Evolutionary conservation across 2,797 vertebrate species (phyloP).

Genomic region (Chaetophractus vellerosus): DNA sequence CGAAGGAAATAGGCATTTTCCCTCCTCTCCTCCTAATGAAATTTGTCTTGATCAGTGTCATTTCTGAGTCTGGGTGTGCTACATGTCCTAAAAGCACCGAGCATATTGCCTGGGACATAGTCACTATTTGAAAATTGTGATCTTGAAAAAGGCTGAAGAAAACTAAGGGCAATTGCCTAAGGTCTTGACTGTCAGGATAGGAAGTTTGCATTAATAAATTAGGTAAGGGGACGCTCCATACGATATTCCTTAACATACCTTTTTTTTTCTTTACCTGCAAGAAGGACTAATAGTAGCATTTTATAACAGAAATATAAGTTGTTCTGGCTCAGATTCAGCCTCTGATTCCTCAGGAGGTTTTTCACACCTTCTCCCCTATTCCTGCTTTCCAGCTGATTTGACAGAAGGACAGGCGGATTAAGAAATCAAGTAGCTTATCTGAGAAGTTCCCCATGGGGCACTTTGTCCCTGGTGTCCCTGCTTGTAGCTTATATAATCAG

Average conservation of each 20-base stretch:
- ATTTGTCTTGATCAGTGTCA: background rate
- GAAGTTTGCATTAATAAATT: background rate
- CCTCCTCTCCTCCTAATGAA: background rate
- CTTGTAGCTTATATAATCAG: slow-evolving; percentile 74
- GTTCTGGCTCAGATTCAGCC: slow-evolving; percentile 52
- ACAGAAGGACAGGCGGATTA: slow-evolving; percentile 81
- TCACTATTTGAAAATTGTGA: background rate
- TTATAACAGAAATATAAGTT: slow-evolving; percentile 69
- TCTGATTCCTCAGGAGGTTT: slow-evolving; percentile 60
- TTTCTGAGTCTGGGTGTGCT: background rate
- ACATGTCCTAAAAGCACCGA: background rate
- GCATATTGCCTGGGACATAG: background rate
- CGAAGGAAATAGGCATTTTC: background rate
- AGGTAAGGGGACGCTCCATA: background rate
- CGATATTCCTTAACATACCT: background rate
- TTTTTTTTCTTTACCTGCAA: background rate
- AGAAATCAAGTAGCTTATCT: slow-evolving; percentile 80
- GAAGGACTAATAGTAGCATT: slow-evolving; percentile 18
- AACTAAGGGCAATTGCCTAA: background rate
- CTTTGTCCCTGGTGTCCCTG: slow-evolving; percentile 76
- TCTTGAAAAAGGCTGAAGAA: background rate
- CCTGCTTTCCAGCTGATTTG: slow-evolving; percentile 71
- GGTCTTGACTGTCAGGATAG: background rate
- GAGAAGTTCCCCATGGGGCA: slow-evolving; percentile 64
- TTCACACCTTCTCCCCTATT: slow-evolving; percentile 16